Evolutionary conservation across 2,888 invertebrate species (phyloP), one percentile per base, ranked within the genome.

Genomic region (Micoletzkya japonica): DNA sequence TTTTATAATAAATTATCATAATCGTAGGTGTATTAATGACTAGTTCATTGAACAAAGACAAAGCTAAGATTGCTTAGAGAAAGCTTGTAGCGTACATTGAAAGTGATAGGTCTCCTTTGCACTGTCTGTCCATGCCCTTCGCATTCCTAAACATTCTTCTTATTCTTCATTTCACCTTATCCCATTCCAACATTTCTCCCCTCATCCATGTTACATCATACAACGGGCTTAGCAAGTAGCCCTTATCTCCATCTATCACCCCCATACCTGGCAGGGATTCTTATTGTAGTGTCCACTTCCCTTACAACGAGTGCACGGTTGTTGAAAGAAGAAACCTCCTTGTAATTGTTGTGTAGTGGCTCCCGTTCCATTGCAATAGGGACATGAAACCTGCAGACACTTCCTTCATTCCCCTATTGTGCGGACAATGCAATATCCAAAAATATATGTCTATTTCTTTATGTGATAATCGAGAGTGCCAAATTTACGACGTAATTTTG

Each of bases 281-380:
- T 93, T 93, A 73, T 97, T 95, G 78, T 91, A 90, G 88, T 92
- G 90, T 70, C 93, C 90, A 0, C 91, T 90, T 0, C 95, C 95
- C 82, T 92, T 91, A 84, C 95, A 95, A 79, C 92, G 91, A 68
- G 95, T 90, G 86, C 96, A 97, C 0, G 96, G 95, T 2, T 94
- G 93, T 69, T 95, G 78, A 66, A 79, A 79, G 73, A 77, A 79
- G 72, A 80, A 82, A 34, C 82, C 82, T 6, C 80, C 93, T 93
- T 87, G 80, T 59, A 81, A 73, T 56, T 77, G 74, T 63, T 80
- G 79, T 7, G 81, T 76, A 17, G 94, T 93, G 91, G 95, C 94
- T 70, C 98, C 98, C 2, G 93, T 92, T 10, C 98, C 98, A 87
- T 95, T 93, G 86, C 98, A 99, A 85, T 92, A 92, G 2, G 91